Evolutionary conservation across 2,797 vertebrate genomes (phyloP).

Genomic region (Ibycter americanus): DNA sequence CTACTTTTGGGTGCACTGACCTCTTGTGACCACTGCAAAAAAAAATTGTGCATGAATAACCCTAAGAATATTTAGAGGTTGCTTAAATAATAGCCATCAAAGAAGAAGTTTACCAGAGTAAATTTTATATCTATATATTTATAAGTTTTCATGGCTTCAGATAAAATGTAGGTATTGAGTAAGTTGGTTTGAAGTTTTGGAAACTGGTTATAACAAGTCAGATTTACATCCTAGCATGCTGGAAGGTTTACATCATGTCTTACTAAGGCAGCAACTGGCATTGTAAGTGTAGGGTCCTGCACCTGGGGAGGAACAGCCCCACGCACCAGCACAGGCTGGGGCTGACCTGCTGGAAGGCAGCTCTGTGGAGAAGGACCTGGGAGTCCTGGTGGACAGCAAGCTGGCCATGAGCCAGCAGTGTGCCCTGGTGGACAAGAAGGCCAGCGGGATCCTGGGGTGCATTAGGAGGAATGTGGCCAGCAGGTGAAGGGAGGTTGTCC

Average conservation of each 20-base stretch:
- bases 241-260: background rate
- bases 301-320: no score
- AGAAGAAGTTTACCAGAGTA: background rate
- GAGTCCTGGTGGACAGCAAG: no score
- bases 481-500: background rate
- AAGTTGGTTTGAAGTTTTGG: background rate
- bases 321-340: no score
- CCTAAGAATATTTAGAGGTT: background rate
- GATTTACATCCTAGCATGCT: background rate
- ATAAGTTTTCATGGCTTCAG: background rate
- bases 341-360: no score
- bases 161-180: background rate
- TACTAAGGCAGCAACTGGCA: background rate
- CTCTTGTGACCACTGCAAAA: accelerated
- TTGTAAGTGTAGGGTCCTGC: no score
- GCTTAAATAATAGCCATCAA: background rate
- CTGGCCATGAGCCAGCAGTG: background rate
- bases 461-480: background rate
- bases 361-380: no score
- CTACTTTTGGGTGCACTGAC: background rate
- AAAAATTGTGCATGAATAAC: background rate
- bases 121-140: background rate
- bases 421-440: background rate
- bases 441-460: background rate
- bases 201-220: background rate